Percentiles rank a stretch among this genome's conserved stretches.
These are phyloP conservation scores for Sterrhoptilus dennistouni DNA, from an alignment of 2,113 vertebrate species.

Conservation along the genomic window DNA sequence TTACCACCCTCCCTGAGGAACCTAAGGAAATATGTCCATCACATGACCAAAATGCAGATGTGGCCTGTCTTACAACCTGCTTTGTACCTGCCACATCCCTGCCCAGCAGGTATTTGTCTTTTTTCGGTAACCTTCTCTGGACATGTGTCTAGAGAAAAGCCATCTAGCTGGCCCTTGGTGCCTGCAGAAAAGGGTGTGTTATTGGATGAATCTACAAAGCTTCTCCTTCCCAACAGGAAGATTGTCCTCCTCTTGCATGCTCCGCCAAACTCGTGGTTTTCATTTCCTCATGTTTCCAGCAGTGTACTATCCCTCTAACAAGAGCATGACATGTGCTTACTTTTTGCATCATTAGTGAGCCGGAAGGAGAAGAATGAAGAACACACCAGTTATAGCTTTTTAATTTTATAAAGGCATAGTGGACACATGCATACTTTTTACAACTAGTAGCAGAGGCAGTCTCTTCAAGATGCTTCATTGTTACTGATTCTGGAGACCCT, in stretches of 20 bases:
- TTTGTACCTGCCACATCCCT: background rate
- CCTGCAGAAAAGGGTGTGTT: background rate
- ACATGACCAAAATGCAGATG: background rate
- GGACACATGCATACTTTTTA: background rate
- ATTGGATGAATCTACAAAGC: background rate
- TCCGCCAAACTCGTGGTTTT: background rate
- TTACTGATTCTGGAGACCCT: background rate
- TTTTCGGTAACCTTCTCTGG: background rate
- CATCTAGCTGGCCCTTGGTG: background rate
- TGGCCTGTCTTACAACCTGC: background rate
- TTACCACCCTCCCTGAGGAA: background rate
- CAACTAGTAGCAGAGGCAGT: background rate
- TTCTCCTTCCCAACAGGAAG: background rate
- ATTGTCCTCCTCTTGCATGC: background rate
- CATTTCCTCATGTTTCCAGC: background rate
- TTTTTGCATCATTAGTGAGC: background rate
- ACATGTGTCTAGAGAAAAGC: fast-evolving
- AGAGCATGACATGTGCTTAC: background rate
- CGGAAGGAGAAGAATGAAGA: background rate
- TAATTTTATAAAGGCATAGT: background rate
- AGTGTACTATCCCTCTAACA: background rate
- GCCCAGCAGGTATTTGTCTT: background rate
- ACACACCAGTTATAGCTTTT: background rate
- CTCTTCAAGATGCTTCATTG: background rate
- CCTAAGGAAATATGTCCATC: background rate